Evolutionary conservation across 1,140 invertebrate species (phyloP), one percentile per base, ranked within the genome.

Genomic region (Sinonovacula constricta): DNA sequence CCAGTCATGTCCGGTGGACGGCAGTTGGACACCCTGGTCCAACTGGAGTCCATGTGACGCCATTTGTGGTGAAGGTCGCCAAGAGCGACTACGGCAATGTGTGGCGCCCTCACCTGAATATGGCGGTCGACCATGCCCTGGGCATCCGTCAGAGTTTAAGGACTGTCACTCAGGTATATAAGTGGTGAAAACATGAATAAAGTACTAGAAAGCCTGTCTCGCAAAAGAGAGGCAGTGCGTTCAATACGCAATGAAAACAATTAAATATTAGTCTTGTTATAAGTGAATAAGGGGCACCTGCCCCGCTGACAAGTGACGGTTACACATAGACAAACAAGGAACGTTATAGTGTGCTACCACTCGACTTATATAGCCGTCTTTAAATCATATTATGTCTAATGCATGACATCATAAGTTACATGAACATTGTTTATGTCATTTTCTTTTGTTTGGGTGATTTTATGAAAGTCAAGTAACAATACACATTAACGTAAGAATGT

Each of bases 21-120:
- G 87, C 22, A 72, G 59, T 5, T 89, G 87, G 87, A 82, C 80
- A 49, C 49, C 45, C 24, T 89, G 88, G 88, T 81, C 83, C 5
- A 7, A 75, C 26, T 89, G 86, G 85, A 77, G 77, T 0, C 7
- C 66, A 15, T 89, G 88, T 62, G 80, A 81, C 7, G 83, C 71
- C 7, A 79, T 83, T 3, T 89, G 88, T 69, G 88, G 87, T 3
- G 33, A 34, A 12, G 88, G 88, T 1, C 82, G 72, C 33, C 76
- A 77, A 31, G 82, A 69, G 34, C 80, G 88, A 10, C 80, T 82
- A 24, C 68, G 87, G 33, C 72, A 80, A 36, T 89, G 88, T 67
- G 81, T 78, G 49, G 80, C 80, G 12, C 88, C 88, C 3, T 12
- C 75, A 14, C 87, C 88, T 3, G 33, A 77, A 26, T 70, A 81